Base-by-base conservation (phyloP, 2,113 vertebrate species). In the Narcine bancroftii region DNA sequence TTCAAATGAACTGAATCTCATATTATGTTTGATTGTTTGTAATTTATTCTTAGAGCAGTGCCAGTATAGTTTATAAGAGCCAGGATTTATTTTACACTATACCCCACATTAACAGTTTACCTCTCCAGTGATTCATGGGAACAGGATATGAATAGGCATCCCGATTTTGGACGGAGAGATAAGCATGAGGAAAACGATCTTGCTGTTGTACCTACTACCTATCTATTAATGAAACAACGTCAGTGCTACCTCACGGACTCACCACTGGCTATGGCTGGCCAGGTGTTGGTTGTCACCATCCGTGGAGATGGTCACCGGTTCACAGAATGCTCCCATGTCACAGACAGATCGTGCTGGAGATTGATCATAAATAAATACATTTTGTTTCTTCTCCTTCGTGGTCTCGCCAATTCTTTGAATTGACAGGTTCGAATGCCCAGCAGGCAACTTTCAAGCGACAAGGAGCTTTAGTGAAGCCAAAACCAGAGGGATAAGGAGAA, bases 11-110 rank as follows among this genome's bases (percentile, higher is more conserved):
- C 89, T 91, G 65, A 39, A 71, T 69, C 65, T 69, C 85, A 47
- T 71, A 45, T 66, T 91, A 91, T 91, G 65, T 91, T 85, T 87
- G 81, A 60, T 85, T 56, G 47, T 56, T 89, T 89, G 89, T 91
- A 91, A 91, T 91, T 66, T 91, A 91, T 69, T 91, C 89, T 69
- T 91, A 91, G 66, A 66, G 42, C 24, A 69, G 63, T 71, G 63
- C 89, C 24, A 69, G 89, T 87, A 87, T 87, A 87, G 81, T 87
- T 87, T 87, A 21, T 60, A 60, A 87, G 53, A 60, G 81, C 53
- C 50, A 19, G 81, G 81, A 87, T 69, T 91, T 91, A 71, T 69
- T 91, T 91, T 65, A 47, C 65, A 69, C 24, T 69, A 69, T n/a
- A 69, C 39, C 63, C 71, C 65, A 91, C 63, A 60, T 91, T 69